Conservation (phyloP, 2,888 invertebrate species). For the Mylabris sibirica region DNA sequence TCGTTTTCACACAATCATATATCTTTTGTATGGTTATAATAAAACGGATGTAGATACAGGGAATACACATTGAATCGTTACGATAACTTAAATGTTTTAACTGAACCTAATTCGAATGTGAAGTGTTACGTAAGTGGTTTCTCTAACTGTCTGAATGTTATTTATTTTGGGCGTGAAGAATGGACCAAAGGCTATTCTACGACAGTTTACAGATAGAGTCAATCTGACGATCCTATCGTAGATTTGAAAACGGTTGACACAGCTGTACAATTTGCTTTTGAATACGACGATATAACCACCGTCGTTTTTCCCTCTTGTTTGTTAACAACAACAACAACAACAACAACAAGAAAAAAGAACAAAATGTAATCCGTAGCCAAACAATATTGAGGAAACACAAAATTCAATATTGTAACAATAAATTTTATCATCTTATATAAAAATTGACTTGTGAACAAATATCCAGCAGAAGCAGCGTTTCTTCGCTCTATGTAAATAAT, state of each 20-base stretch:
- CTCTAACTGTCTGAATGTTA: slow-evolving; percentile 30
- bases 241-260: slow-evolving; percentile 30
- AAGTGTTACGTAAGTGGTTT: slow-evolving; percentile 28
- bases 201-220: slow-evolving; percentile 35
- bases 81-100: slow-evolving; percentile 13
- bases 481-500: slow-evolving; percentile 43
- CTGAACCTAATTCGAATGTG: slow-evolving; percentile 13
- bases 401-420: slow-evolving; percentile 5
- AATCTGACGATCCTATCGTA: slow-evolving; percentile 30
- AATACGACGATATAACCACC: background rate
- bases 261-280: slow-evolving; percentile 19
- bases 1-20: slow-evolving; percentile 13
- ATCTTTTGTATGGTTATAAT: background rate
- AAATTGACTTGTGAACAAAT: slow-evolving; percentile 2
- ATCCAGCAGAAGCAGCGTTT: slow-evolving; percentile 29
- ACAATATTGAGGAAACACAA: background rate
- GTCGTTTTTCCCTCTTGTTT: slow-evolving; percentile 11
- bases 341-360: too few relatives aligned
- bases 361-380: background rate
- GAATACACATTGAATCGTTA: slow-evolving; percentile 5
- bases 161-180: slow-evolving; percentile 33
- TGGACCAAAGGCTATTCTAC: slow-evolving; percentile 26
- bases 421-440: slow-evolving; percentile 8
- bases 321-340: too few relatives aligned
- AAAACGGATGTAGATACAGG: background rate